Percentiles rank a stretch among this genome's conserved stretches.
phyloP scores from a whole-genome alignment of 2,113 vertebrate genomes.

The Triplophysa dalaica region DNA sequence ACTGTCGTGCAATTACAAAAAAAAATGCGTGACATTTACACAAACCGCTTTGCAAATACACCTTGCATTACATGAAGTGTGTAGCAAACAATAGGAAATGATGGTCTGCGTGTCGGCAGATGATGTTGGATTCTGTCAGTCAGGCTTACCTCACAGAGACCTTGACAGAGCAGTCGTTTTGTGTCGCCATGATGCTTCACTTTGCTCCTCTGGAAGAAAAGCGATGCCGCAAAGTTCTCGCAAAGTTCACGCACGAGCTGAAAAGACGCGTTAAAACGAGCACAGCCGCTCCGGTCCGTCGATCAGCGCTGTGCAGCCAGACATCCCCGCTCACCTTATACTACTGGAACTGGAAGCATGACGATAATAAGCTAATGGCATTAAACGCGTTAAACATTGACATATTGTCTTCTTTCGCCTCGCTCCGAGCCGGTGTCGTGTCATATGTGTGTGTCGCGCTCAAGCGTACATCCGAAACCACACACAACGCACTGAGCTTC shows the following conservation, averaged over 20 bases:
- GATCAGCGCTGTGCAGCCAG: slow-evolving; percentile 62
- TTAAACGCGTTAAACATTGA: slow-evolving; percentile 37
- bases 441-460: slow-evolving; percentile 41
- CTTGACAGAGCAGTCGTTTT: slow-evolving; percentile 77
- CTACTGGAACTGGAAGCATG: background rate
- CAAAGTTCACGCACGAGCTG: slow-evolving; percentile 26
- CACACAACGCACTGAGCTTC: slow-evolving; percentile 23
- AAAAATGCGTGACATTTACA: background rate
- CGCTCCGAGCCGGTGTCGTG: slow-evolving; percentile 63
- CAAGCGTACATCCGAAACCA: slow-evolving; percentile 33
- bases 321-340: slow-evolving; percentile 53
- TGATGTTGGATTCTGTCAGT: slow-evolving; percentile 36
- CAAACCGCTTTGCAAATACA: background rate
- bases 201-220: slow-evolving; percentile 34
- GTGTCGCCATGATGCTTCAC: slow-evolving; percentile 68
- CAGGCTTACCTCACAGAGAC: slow-evolving; percentile 76
- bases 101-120: slow-evolving; percentile 43
- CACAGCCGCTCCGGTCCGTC: slow-evolving; percentile 60
- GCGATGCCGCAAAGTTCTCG: slow-evolving; percentile 6
- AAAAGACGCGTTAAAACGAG: slow-evolving; percentile 33
- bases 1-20: background rate
- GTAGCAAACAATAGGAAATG: background rate
- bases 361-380: background rate
- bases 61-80: background rate
- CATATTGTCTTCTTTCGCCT: slow-evolving; percentile 29